Conservation (phyloP, 2,888 invertebrate species). For the Drosophila flavopinicola region DNA sequence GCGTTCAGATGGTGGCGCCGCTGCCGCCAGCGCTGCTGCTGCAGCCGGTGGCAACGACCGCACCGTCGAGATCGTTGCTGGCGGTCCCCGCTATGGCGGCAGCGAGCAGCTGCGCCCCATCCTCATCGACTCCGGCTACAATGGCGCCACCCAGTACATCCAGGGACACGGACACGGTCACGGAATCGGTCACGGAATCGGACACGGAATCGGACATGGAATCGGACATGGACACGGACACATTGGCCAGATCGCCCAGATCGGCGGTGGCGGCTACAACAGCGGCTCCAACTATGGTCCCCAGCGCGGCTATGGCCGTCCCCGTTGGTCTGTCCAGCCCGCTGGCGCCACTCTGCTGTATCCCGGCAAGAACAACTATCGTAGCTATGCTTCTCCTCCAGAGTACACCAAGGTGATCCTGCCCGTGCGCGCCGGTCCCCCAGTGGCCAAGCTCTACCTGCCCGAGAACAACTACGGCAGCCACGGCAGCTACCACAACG, state of each 20-base stretch:
- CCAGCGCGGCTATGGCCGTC: conserved; percentile 27
- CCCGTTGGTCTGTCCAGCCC: conserved; percentile 59
- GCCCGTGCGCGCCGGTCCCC: conserved; percentile 67
- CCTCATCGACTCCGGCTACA: conserved; percentile 54
- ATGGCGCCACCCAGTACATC: conserved; percentile 5
- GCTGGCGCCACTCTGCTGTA: conserved; percentile 69
- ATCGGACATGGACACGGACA: conserved; percentile 3
- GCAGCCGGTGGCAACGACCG: conserved; percentile 42
- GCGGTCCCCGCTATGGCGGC: conserved; percentile 50
- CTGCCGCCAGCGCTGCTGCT: conserved; percentile 48
- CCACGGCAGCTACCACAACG: conserved; percentile 28
- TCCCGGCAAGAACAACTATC: conserved; percentile 74
- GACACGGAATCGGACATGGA: conserved; percentile 5
- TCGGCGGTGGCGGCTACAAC: conserved; percentile 4
- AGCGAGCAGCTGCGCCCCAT: conserved; percentile 57
- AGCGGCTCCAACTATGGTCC: conserved; percentile 2
- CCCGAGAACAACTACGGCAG: conserved; percentile 62
- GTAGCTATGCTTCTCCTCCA: conserved; percentile 63
- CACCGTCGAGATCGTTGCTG: conserved; percentile 63
- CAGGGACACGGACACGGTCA: conserved; percentile 8
- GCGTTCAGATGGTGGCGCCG: conserved; percentile 25
- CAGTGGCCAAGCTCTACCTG: conserved; percentile 77
- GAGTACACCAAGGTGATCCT: conserved; percentile 73
- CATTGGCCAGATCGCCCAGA: background rate
- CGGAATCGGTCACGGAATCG: conserved; percentile 13